Evolutionary conservation across 2,888 invertebrate species (phyloP).

Genomic region (Volucella inanis): DNA sequence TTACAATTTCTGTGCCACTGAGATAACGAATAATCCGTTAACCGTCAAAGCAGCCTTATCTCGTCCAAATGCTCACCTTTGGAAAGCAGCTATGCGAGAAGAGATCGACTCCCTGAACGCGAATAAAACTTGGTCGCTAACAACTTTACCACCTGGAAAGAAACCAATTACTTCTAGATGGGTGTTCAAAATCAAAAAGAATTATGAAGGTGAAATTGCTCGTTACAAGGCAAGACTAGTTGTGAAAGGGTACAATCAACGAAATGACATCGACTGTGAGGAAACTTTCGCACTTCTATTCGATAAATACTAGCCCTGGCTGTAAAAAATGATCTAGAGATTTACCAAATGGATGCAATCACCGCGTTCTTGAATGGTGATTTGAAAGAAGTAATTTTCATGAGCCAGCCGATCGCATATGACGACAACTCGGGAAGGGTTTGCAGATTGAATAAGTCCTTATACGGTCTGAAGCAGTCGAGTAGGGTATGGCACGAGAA

Average conservation of each 20-base stretch:
- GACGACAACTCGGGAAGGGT: conserved; percentile 41
- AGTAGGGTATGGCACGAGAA: conserved; percentile 44
- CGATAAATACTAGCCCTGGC: background rate
- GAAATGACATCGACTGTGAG: background rate
- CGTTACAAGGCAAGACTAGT: conserved; percentile 12
- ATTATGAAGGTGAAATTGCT: background rate
- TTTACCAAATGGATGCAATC: conserved; percentile 4
- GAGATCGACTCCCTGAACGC: background rate
- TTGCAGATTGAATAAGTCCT: conserved; percentile 45
- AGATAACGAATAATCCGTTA: too few species aligned
- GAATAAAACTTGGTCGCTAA: conserved; percentile 9
- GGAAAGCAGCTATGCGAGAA: too few species aligned
- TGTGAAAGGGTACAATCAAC: conserved; percentile 19
- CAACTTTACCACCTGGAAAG: too few species aligned
- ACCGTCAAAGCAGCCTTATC: too few species aligned
- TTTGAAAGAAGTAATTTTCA: background rate
- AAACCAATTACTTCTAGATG: too few species aligned
- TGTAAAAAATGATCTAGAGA: conserved; percentile 4
- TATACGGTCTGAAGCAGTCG: conserved; percentile 22
- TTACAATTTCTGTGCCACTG: too few species aligned
- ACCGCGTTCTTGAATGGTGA: conserved; percentile 15
- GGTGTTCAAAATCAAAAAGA: background rate
- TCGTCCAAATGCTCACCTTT: too few species aligned
- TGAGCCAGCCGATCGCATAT: background rate
- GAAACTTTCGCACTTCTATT: background rate